These are phyloP conservation scores for Lydus trimaculatus DNA, from an alignment of 2,888 invertebrate species.

Conservation along the genomic window DNA sequence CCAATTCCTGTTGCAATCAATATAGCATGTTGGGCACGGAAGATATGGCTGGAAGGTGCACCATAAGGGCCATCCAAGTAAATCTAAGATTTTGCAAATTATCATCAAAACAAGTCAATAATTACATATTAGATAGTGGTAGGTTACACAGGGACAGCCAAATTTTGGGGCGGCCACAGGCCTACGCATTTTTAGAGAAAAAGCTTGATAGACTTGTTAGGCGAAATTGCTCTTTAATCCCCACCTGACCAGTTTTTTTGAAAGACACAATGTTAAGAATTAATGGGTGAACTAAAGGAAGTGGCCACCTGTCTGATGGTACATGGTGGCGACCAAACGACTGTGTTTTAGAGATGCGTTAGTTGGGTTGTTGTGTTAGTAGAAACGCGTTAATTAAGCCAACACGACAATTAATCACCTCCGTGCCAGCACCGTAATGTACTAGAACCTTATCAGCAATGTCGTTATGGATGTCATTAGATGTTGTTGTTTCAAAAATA, in stretches of 20 bases:
- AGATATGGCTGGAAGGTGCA: slow-evolving; percentile 93
- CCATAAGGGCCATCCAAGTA: slow-evolving; percentile 96
- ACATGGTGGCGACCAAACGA: too few species aligned
- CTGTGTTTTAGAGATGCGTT: not conserved
- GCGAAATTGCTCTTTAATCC: too few species aligned
- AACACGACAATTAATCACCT: slow-evolving; percentile 39
- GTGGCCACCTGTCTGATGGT: too few species aligned
- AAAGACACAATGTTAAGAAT: too few species aligned
- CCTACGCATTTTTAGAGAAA: too few species aligned
- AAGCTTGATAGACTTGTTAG: too few species aligned
- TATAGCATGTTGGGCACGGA: slow-evolving; percentile 93
- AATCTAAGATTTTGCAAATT: slow-evolving; percentile 67
- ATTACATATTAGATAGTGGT: too few species aligned
- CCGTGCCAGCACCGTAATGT: slow-evolving; percentile 41
- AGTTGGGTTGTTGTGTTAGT: not conserved
- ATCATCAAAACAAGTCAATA: not conserved
- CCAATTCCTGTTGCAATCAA: slow-evolving; percentile 95
- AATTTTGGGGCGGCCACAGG: too few species aligned
- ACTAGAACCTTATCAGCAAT: slow-evolving; percentile 36
- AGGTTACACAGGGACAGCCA: too few species aligned
- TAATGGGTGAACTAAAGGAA: too few species aligned
- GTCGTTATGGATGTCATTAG: slow-evolving; percentile 35
- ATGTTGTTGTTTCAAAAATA: slow-evolving; percentile 41
- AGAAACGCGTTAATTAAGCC: not conserved
- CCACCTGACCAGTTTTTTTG: too few species aligned